Evolutionary conservation across 2,888 invertebrate genomes (phyloP).

Genomic region (Ormyrus thymus): DNA sequence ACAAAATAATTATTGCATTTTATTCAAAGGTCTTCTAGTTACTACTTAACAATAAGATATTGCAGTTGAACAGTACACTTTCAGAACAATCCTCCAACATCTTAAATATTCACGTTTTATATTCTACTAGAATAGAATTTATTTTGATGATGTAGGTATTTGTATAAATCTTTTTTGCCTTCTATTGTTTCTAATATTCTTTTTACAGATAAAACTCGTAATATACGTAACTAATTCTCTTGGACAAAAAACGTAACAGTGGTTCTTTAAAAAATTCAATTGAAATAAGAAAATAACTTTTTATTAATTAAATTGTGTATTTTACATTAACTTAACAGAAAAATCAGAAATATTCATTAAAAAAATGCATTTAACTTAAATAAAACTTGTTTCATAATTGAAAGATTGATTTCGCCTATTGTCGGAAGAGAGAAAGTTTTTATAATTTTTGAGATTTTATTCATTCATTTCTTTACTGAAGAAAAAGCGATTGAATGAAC

Average conservation of each 20-base stretch:
- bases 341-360: background rate
- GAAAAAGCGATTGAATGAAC: constrained; percentile 22
- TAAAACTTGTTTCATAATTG: constrained; percentile 8
- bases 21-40: constrained; percentile 57
- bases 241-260: constrained; percentile 2
- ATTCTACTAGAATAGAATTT: constrained; percentile 42
- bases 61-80: constrained; percentile 54
- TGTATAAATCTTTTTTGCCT: constrained; percentile 32
- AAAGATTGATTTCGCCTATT: constrained; percentile 36
- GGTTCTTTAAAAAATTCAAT: background rate
- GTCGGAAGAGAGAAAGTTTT: constrained; percentile 31
- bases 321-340: too few relatives aligned
- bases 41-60: constrained; percentile 57
- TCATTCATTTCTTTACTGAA: constrained; percentile 2
- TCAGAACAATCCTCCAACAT: constrained; percentile 50
- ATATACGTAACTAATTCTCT: constrained; percentile 27
- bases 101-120: constrained; percentile 40
- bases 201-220: constrained; percentile 19
- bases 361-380: constrained; percentile 12
- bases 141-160: constrained; percentile 33
- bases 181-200: constrained; percentile 32
- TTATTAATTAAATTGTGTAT: too few relatives aligned
- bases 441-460: constrained; percentile 3
- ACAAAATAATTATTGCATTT: constrained; percentile 58
- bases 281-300: constrained; percentile 19